Conservation (phyloP, 1,140 invertebrate species). For the Cheumatopsyche charites region DNA sequence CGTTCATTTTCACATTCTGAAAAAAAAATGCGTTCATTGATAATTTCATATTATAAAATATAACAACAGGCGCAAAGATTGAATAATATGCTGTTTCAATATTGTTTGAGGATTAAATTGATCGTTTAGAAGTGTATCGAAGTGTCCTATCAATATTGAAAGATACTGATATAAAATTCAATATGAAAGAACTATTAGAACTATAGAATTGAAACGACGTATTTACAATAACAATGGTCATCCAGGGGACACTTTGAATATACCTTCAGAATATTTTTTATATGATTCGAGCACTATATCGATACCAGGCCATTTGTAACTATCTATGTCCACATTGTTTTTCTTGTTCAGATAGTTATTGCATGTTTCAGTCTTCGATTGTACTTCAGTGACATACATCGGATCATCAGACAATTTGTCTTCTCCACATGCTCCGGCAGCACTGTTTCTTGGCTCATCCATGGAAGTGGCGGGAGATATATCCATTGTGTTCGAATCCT, state of each 20-base stretch:
- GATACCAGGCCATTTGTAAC: conserved; percentile 43
- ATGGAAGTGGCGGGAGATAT: conserved; percentile 56
- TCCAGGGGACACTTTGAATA: too few species aligned
- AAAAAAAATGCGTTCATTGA: conserved; percentile 21
- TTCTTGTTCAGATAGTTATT: conserved; percentile 3
- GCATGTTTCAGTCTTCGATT: background rate
- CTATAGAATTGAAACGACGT: too few species aligned
- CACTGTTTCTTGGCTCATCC: conserved; percentile 57
- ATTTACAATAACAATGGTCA: too few species aligned
- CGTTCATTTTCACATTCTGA: conserved; percentile 42
- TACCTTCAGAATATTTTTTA: conserved; percentile 42
- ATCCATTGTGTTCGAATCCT: conserved; percentile 47
- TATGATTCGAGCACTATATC: conserved; percentile 36
- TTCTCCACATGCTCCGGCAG: conserved; percentile 50
- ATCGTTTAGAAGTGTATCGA: too few species aligned
- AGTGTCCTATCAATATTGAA: too few species aligned
- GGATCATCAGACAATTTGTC: background rate
- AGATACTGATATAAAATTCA: too few species aligned
- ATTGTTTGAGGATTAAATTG: too few species aligned
- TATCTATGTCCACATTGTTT: conserved; percentile 11
- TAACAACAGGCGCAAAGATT: background rate
- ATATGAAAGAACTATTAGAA: too few species aligned
- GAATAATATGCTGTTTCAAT: background rate
- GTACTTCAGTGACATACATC: background rate
- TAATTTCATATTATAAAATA: conserved; percentile 21